These are phyloP conservation scores for Cranoglanis bouderius DNA, from an alignment of 2,113 vertebrate species.

Conservation along the genomic window DNA sequence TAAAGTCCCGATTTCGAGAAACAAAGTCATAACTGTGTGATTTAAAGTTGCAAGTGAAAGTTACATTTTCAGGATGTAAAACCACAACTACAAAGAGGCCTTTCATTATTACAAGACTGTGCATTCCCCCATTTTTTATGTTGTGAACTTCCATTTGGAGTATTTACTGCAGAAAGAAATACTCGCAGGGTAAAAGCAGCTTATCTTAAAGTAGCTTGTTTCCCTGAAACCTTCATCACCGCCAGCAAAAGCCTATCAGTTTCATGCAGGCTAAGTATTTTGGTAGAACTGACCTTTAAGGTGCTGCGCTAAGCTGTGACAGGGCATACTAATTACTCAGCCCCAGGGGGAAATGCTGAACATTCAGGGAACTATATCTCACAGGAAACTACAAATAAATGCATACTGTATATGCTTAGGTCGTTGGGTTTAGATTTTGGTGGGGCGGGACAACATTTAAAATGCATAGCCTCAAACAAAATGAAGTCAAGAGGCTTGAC, in stretches of 20 bases:
- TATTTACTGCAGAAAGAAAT: constrained; percentile 4
- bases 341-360: constrained; percentile 11
- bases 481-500: not conserved
- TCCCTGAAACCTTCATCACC: constrained; percentile 17
- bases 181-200: not conserved
- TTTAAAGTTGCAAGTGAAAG: constrained; percentile 4
- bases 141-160: not conserved
- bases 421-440: not conserved
- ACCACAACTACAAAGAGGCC: not conserved
- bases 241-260: constrained; percentile 35
- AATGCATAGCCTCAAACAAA: too few species aligned
- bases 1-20: not conserved
- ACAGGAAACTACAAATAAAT: not conserved
- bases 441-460: not conserved
- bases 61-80: not conserved
- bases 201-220: constrained; percentile 41
- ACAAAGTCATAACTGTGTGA: constrained; percentile 6
- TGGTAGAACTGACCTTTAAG: constrained; percentile 72
- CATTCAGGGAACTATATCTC: not conserved
- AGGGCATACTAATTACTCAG: constrained; percentile 66
- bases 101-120: not conserved
- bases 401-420: not conserved
- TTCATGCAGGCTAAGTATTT: constrained; percentile 50
- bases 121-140: not conserved
- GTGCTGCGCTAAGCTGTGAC: constrained; percentile 59